These are phyloP conservation scores for Pluvialis apricaria DNA, from an alignment of 2,113 vertebrate genomes.

Conservation along the genomic window DNA sequence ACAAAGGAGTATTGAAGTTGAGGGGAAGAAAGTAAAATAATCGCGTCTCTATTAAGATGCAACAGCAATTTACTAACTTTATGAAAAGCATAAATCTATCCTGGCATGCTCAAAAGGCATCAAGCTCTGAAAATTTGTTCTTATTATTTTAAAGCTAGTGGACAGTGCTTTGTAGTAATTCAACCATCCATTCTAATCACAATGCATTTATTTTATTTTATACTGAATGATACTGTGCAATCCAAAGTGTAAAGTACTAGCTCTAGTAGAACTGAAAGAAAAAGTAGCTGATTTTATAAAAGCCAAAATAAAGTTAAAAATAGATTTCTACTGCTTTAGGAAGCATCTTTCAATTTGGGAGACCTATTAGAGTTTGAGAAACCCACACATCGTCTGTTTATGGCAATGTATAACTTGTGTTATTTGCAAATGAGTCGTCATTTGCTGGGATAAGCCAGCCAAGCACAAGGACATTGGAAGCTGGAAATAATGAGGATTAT, in stretches of 20 bases:
- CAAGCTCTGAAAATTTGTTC: not conserved
- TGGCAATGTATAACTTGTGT: not conserved
- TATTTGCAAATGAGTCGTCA: not conserved
- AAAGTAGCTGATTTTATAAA: not conserved
- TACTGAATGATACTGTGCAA: not conserved
- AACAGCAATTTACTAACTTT: not conserved
- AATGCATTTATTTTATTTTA: not conserved
- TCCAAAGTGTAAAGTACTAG: not conserved
- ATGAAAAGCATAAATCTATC: not conserved
- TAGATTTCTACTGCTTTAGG: not conserved
- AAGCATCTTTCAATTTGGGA: not conserved
- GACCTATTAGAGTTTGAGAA: not conserved
- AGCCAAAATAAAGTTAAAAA: not conserved
- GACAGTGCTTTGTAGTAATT: not conserved
- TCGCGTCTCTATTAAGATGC: not conserved
- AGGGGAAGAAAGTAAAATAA: not conserved
- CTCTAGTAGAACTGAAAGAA: not conserved
- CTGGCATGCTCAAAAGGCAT: not conserved
- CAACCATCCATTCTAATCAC: not conserved
- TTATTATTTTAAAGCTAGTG: not conserved
- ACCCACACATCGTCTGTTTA: not conserved
- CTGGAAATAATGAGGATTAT: constrained; percentile 7
- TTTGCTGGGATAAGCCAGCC: not conserved
- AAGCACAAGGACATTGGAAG: not conserved
- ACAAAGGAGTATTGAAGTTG: not conserved